Evolutionary conservation across 2,888 invertebrate species (phyloP), one percentile per base, ranked within the genome.

Genomic region (Horisme vitalbata): DNA sequence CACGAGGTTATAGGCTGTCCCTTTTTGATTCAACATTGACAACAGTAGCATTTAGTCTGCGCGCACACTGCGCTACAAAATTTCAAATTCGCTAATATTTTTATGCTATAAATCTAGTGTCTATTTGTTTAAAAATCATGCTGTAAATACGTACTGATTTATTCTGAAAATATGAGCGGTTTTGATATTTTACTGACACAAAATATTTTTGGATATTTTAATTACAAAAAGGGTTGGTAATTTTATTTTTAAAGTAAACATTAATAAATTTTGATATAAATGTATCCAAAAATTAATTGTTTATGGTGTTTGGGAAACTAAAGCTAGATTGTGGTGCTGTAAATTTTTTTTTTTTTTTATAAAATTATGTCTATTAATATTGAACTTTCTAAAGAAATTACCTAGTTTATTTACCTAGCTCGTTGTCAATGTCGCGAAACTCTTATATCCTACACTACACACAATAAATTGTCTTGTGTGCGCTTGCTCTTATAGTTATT

Each of bases 41-140:
- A 81, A 81, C 81, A 80, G 80, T 81, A 79, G 76, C 72, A 72
- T 73, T 66, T 76, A 78, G 77, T 65, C 72, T 71, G 78, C 75
- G 80, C 77, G 78, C 78, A 76, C 76, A 79, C 74, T 66, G 78
- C 81, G 80, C 79, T 76, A 66, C 72, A 55, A 53, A 65, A 63
- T 60, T 48, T 59, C 50, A 66, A 66, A 70, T 66, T 63, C 65
- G 65, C 67, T 62, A 66, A 69, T 72, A 72, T 24, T 26, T 26
- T 26, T 26, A 6, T 1, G n/a, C n/a, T n/a, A n/a, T n/a, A n/a
- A n/a, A n/a, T n/a, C n/a, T n/a, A n/a, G n/a, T n/a, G n/a, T n/a
- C n/a, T n/a, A n/a, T n/a, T 18, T 18, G 1, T 18, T 1, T 5
- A 1, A 18, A 1, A 18, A 18, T 4, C 6, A 5, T 15, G 15